Conservation (phyloP, 2,797 vertebrate species). For the Clarias fuscus region DNA sequence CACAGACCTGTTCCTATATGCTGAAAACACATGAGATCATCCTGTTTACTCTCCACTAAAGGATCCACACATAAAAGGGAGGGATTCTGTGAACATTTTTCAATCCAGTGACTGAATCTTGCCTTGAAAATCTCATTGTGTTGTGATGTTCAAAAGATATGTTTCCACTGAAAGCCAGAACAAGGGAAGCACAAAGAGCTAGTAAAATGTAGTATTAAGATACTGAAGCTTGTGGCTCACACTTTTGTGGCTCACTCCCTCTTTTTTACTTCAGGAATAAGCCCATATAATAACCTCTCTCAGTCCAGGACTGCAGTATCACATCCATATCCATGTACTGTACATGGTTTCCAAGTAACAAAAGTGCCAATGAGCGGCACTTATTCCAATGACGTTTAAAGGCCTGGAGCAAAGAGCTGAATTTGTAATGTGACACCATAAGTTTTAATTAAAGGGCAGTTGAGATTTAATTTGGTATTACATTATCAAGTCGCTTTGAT, state of each 20-base stretch:
- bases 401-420: neutral
- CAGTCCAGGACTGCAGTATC: neutral
- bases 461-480: conserved; percentile 34
- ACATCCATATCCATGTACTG: neutral
- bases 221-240: neutral
- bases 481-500: conserved; percentile 24
- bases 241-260: neutral
- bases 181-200: neutral
- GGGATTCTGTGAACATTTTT: neutral
- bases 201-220: neutral
- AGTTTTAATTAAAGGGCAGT: conserved; percentile 34
- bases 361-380: neutral
- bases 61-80: neutral
- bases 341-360: neutral
- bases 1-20: neutral
- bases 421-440: conserved; percentile 5
- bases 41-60: conserved; percentile 1
- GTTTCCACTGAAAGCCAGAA: neutral
- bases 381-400: neutral
- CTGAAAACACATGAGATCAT: neutral
- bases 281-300: neutral
- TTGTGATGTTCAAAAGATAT: neutral
- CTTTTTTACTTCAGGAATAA: neutral
- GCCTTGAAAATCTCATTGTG: neutral
- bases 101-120: conserved; percentile 3